Percentiles rank a stretch among this genome's conserved stretches.
Evolutionary conservation across 2,113 vertebrate species (phyloP).

Genomic region (Microtus oregoni): DNA sequence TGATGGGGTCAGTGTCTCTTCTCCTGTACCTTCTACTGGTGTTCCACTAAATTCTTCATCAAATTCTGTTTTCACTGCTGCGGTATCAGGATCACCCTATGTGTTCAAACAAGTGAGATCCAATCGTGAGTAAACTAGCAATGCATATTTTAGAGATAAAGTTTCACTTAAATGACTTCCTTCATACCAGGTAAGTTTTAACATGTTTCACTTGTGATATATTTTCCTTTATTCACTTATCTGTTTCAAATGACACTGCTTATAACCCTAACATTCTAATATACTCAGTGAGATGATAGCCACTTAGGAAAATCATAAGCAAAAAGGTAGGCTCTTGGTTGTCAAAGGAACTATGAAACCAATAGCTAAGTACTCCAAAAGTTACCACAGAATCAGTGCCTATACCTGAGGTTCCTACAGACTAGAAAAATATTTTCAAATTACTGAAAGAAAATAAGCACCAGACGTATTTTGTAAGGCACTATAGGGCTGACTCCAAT

Average conservation of each 20-base stretch:
- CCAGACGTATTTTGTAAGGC: neutral
- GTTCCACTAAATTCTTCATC: constrained; percentile 91
- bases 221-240: neutral
- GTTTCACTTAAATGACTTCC: constrained; percentile 28
- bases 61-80: constrained; percentile 93
- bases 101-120: constrained; percentile 61
- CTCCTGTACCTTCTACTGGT: constrained; percentile 88
- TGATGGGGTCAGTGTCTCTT: constrained; percentile 87
- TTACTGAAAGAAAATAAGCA: constrained; percentile 29
- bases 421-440: constrained; percentile 7
- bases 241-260: neutral
- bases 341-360: constrained; percentile 23
- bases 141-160: constrained; percentile 33
- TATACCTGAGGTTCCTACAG: neutral
- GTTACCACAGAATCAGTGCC: neutral
- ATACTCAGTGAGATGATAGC: neutral
- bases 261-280: neutral
- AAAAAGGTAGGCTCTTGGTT: constrained; percentile 2
- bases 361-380: constrained; percentile 10
- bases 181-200: neutral
- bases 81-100: constrained; percentile 91
- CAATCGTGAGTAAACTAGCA: constrained; percentile 33
- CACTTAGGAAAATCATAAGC: constrained; percentile 35
- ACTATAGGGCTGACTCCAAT: neutral
- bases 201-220: neutral